Evolutionary conservation across 1,140 invertebrate genomes (phyloP).

Genomic region (Drosophila paulistorum): DNA sequence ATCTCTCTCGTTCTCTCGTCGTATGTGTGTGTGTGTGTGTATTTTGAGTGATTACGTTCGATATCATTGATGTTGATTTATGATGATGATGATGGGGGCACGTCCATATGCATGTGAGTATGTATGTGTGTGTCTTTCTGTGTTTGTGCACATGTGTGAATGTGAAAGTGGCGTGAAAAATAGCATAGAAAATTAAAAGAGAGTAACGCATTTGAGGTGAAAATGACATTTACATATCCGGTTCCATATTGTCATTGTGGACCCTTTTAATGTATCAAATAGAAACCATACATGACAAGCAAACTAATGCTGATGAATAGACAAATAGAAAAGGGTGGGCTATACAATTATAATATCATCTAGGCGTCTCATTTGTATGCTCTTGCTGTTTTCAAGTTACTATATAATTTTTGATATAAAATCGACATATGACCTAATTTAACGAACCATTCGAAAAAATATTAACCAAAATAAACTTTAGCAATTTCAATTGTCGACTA

Average conservation of each 20-base stretch:
- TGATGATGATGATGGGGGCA: conserved; percentile 60
- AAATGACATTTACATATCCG: conserved; percentile 23
- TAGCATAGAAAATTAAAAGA: conserved; percentile 48
- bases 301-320: background rate
- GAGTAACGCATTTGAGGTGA: conserved; percentile 33
- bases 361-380: too few species aligned
- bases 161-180: conserved; percentile 49
- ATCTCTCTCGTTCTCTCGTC: background rate
- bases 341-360: background rate
- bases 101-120: conserved; percentile 8
- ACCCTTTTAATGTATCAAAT: conserved; percentile 3
- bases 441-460: too few species aligned
- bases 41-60: conserved; percentile 79
- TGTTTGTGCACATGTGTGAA: conserved; percentile 29
- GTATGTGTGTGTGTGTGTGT: conserved; percentile 27
- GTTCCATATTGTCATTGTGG: background rate
- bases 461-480: too few species aligned
- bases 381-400: too few species aligned
- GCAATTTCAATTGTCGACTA: too few species aligned
- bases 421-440: too few species aligned
- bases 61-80: conserved; percentile 81
- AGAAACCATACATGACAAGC: background rate
- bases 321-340: background rate
- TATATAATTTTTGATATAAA: background rate
- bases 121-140: conserved; percentile 12